Percentiles rank a stretch among this genome's conserved stretches.
These are phyloP conservation scores for Cynocephalus volans DNA, from an alignment of 2,113 vertebrate species.

Conservation along the genomic window DNA sequence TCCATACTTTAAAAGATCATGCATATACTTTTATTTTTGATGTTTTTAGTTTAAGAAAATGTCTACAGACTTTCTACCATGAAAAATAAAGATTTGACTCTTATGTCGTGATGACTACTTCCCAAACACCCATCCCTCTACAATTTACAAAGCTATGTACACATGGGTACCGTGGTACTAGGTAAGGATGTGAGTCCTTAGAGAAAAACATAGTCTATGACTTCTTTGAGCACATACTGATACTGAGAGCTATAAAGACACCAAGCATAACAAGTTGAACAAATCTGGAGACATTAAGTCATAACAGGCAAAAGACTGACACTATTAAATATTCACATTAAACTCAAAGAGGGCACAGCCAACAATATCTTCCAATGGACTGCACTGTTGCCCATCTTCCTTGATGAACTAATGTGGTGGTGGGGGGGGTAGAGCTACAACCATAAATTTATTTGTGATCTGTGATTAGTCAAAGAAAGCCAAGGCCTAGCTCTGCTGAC, in stretches of 20 bases:
- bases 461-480: slow-evolving; percentile 10
- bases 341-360: background rate
- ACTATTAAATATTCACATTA: background rate
- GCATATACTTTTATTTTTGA: background rate
- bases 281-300: background rate
- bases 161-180: background rate
- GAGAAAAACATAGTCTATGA: background rate
- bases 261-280: slow-evolving; percentile 25
- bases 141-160: background rate
- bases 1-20: background rate
- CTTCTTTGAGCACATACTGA: background rate
- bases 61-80: background rate
- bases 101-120: background rate
- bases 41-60: background rate
- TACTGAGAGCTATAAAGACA: background rate
- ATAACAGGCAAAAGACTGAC: slow-evolving; percentile 15
- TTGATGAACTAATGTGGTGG: background rate
- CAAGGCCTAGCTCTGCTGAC: slow-evolving; percentile 69
- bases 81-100: background rate
- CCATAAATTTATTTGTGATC: background rate
- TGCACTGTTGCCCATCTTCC: background rate
- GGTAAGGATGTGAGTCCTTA: background rate
- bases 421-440: background rate
- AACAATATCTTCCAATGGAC: background rate
- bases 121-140: background rate